Percentiles rank a stretch among this genome's conserved stretches.
These are phyloP conservation scores for Latrodectus hesperus DNA, from an alignment of 2,888 invertebrate species.

Conservation along the genomic window DNA sequence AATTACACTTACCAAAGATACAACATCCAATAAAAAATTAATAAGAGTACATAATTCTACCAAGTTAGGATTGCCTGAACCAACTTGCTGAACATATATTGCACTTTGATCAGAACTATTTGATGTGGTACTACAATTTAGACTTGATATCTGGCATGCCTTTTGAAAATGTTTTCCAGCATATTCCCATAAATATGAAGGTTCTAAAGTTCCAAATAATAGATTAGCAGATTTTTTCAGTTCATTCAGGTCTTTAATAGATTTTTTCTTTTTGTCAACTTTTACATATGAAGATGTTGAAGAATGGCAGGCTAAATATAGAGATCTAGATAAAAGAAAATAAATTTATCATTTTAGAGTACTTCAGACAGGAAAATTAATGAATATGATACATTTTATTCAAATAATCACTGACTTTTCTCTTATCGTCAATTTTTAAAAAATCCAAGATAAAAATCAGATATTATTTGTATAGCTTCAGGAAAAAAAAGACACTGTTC, in stretches of 20 bases:
- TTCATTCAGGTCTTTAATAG: constrained; percentile 76
- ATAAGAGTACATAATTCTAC: constrained; percentile 83
- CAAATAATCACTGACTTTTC: no score
- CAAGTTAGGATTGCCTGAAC: constrained; percentile 75
- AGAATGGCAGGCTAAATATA: constrained; percentile 56
- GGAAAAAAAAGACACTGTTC: not conserved
- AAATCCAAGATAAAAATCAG: no score
- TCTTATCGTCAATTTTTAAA: no score
- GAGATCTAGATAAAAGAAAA: constrained; percentile 33
- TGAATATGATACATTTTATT: no score
- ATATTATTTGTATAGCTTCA: no score
- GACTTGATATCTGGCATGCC: constrained; percentile 71
- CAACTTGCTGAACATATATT: constrained; percentile 77
- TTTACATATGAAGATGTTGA: not conserved
- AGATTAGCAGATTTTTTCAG: constrained; percentile 88
- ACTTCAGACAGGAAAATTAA: no score
- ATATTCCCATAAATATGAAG: constrained; percentile 90
- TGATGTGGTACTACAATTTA: not conserved
- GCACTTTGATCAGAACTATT: not conserved
- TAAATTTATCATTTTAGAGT: not conserved
- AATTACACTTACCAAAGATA: constrained; percentile 71
- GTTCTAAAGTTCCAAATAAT: constrained; percentile 87
- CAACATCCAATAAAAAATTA: constrained; percentile 82
- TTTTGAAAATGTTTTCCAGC: constrained; percentile 72
- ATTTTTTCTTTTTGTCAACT: constrained; percentile 37